phyloP scores from a whole-genome alignment of 2,888 invertebrate genomes.

The Autographa pulchrina region DNA sequence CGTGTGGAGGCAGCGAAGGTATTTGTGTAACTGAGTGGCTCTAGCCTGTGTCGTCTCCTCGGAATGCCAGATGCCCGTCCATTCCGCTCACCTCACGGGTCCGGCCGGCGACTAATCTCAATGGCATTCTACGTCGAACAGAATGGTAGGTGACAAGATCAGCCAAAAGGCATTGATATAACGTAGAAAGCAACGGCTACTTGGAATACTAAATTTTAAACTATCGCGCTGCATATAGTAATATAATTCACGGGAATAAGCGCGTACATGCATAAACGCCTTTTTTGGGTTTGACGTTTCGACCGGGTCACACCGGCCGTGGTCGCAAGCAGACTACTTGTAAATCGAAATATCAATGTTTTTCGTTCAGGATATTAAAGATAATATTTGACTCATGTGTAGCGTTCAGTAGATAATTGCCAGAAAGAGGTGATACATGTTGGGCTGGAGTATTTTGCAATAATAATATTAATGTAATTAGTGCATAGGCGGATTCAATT shows the following conservation, averaged over 20 bases:
- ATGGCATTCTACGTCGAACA: background rate
- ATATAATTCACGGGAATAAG: too few species aligned
- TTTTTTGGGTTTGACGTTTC: too few species aligned
- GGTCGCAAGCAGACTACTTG: too few species aligned
- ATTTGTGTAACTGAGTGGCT: slow-evolving; percentile 5
- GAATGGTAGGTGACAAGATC: slow-evolving; percentile 11
- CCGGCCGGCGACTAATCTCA: slow-evolving; percentile 7
- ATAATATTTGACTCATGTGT: background rate
- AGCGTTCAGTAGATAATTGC: too few species aligned
- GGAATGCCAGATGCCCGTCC: slow-evolving; percentile 1
- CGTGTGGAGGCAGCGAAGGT: background rate
- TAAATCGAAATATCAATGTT: too few species aligned
- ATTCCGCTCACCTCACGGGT: slow-evolving; percentile 5
- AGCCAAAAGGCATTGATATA: background rate
- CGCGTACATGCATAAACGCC: too few species aligned
- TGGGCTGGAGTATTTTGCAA: too few species aligned
- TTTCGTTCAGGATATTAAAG: background rate
- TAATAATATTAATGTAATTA: too few species aligned
- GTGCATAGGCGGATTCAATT: too few species aligned
- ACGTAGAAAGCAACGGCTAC: background rate
- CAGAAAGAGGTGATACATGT: too few species aligned
- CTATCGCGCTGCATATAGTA: too few species aligned
- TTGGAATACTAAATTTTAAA: background rate
- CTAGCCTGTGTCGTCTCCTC: background rate
- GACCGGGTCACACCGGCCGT: too few species aligned